phyloP scores from a whole-genome alignment of 1,140 invertebrate genomes.

The Drosophila oshimai region DNA sequence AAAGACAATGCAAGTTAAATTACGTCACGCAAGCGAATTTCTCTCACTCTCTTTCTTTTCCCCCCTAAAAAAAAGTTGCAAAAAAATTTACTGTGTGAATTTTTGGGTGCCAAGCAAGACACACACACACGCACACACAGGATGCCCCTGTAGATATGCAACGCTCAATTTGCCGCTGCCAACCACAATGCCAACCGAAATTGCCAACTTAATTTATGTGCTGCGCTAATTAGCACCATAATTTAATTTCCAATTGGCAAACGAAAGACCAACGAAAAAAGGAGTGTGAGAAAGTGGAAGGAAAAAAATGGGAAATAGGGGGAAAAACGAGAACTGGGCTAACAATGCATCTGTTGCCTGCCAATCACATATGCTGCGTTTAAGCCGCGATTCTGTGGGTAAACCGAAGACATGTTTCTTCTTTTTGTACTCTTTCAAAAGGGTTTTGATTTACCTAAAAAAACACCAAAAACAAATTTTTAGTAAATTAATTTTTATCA shows the following conservation, averaged over 20 bases:
- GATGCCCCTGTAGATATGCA: constrained; percentile 46
- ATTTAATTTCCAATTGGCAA: constrained; percentile 73
- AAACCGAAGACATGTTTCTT: neutral
- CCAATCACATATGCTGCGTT: neutral
- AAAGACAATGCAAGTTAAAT: constrained; percentile 73
- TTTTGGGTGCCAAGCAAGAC: constrained; percentile 22
- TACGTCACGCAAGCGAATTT: constrained; percentile 47
- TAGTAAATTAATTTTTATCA: no score
- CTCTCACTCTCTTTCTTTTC: neutral
- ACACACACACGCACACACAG: constrained; percentile 1
- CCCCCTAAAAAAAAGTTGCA: neutral
- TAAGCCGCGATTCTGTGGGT: neutral
- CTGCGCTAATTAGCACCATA: constrained; percentile 71
- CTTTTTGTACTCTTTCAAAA: neutral
- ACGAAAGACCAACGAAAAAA: constrained; percentile 9
- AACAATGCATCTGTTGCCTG: constrained; percentile 24
- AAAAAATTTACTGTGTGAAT: constrained; percentile 65
- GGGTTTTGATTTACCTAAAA: no score
- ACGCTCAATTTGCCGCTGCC: constrained; percentile 44
- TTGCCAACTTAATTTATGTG: constrained; percentile 73
- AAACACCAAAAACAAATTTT: no score
- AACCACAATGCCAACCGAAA: constrained; percentile 70
- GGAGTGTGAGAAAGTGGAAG: neutral
- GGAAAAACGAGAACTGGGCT: constrained; percentile 3
- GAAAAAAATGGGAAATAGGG: neutral